Conservation (phyloP, 2,888 invertebrate species). For the Microctonus hyperodae region DNA sequence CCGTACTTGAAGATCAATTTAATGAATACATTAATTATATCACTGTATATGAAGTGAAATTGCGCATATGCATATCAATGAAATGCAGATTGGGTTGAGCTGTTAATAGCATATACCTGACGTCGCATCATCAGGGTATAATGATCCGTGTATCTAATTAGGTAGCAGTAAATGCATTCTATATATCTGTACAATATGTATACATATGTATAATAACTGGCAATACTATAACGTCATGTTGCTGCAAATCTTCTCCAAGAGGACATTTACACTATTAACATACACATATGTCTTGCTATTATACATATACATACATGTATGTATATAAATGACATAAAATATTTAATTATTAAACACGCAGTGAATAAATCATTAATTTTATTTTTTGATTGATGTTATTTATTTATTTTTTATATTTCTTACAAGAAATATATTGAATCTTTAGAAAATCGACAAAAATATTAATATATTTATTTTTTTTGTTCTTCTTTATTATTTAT, state of each 20-base stretch:
- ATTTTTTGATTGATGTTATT: too few relatives aligned
- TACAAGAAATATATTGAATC: too few relatives aligned
- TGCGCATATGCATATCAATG: slow-evolving; percentile 39
- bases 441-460: background rate
- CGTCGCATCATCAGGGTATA: slow-evolving; percentile 37
- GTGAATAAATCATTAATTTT: too few relatives aligned
- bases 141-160: slow-evolving; percentile 43
- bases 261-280: background rate
- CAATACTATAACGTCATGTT: background rate
- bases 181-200: slow-evolving; percentile 9
- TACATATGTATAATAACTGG: slow-evolving; percentile 12
- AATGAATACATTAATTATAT: slow-evolving; percentile 32
- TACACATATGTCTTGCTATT: too few relatives aligned
- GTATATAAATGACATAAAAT: too few relatives aligned
- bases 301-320: too few relatives aligned
- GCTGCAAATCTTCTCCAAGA: background rate
- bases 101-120: slow-evolving; percentile 42
- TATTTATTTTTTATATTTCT: too few relatives aligned
- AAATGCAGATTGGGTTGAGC: slow-evolving; percentile 42
- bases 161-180: slow-evolving; percentile 31
- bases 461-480: background rate
- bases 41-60: slow-evolving; percentile 26
- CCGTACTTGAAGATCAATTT: slow-evolving; percentile 16
- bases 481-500: background rate
- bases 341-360: too few relatives aligned